Base-by-base conservation (phyloP, 1,140 invertebrate species). In the Sitobion miscanthi region DNA sequence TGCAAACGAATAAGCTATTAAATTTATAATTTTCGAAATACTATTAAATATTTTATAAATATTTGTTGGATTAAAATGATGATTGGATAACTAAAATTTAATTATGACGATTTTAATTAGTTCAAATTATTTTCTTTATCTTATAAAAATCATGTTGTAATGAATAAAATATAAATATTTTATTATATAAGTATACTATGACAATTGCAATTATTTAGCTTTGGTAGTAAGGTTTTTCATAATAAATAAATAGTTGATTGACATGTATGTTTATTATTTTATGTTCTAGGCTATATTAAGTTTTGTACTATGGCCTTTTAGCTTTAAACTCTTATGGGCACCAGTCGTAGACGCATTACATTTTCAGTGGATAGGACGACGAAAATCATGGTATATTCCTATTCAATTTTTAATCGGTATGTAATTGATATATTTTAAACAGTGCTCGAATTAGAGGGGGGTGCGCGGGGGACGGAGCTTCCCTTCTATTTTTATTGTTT, bases 301-400 rank as follows among this genome's bases (percentile, higher is more conserved):
- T 96, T 99, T 99, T 95, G 98, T 98, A 0, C 97, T 97, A 94
- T 99, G 99, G 99, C 99, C 99, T 2, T 99, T 99, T 95, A 99
- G 98, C 95, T 95, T 99, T 38, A 99, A 99, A 95, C 95, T 99
- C 45, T 95, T 99, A 83, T 99, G 99, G 99, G 99, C 99, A 6
- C 99, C 99, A 4, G 96, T 99, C 94, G 99, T 99, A 5, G 99
- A 99, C 95, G 97, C 98, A 0, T 95, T 99, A 42, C 99, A 98
- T 95, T 97, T 97, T 57, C 95, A 96, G 35, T 96, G 96, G 94
- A 98, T 99, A 95, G 99, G 99, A 2, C 96, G 99, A 83, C 96
- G 99, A 94, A 99, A 99, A 96, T 98, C 99, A 35, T 99, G 99
- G 99, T 96, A 99, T 7, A 97, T 99, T 52, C 98, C 98, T 2